phyloP scores from a whole-genome alignment of 2,888 invertebrate genomes.

The Acutogordius australiensis region DNA sequence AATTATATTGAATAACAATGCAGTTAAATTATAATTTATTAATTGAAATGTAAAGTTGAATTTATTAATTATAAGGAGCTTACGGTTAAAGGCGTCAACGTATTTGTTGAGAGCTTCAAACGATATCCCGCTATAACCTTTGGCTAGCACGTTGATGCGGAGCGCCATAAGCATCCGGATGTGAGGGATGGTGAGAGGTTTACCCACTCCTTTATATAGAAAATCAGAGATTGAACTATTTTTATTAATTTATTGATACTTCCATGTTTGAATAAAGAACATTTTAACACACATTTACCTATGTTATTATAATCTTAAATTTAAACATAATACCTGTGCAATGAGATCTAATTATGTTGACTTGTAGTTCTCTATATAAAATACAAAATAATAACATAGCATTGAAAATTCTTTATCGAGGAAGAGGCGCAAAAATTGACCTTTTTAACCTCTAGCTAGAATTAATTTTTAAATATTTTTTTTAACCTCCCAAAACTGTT shows the following conservation, averaged over 20 bases:
- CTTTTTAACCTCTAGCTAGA: too few species aligned
- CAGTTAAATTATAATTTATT: too few species aligned
- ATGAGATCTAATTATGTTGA: constrained; percentile 36
- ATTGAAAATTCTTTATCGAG: too few species aligned
- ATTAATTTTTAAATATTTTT: too few species aligned
- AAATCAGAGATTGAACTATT: too few species aligned
- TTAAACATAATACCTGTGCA: constrained; percentile 28
- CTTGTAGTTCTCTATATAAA: constrained; percentile 26
- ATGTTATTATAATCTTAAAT: too few species aligned
- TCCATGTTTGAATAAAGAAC: neutral
- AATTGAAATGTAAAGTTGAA: too few species aligned
- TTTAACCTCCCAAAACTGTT: too few species aligned
- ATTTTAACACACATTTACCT: neutral
- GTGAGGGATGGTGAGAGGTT: constrained; percentile 31
- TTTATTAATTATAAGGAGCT: neutral
- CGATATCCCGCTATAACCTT: constrained; percentile 37
- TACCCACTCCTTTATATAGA: constrained; percentile 34
- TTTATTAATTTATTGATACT: too few species aligned
- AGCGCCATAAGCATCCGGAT: constrained; percentile 35
- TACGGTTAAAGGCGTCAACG: constrained; percentile 36
- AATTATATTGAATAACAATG: neutral
- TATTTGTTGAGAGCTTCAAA: constrained; percentile 30
- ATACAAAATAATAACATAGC: too few species aligned
- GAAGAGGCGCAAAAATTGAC: too few species aligned
- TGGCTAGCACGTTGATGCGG: constrained; percentile 36